Base-by-base conservation (phyloP, 2,888 invertebrate genomes). In the Myopa testacea region DNA sequence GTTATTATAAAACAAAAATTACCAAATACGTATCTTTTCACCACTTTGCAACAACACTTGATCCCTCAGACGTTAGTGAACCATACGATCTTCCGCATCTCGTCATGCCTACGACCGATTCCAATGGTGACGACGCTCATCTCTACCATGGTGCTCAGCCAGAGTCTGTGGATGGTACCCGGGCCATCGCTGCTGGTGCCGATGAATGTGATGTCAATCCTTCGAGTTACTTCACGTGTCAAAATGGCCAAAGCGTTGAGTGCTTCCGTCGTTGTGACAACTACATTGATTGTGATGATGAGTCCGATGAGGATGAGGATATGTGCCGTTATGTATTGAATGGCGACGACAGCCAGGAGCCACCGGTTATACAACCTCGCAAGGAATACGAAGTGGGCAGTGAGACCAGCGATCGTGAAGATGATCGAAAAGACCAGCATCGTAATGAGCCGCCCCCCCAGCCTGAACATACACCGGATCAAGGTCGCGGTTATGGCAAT, bases 251-350 rank as follows among this genome's bases (percentile, higher is more conserved):
- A 16, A 19, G 26, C 3, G 60, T 80, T 10, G 58, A 52, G 12
- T 81, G 81, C 52, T n/a, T 50, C 14, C 65, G 58, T 4, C 78
- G 78, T 14, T 82, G 82, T 45, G 77, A 82, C 62, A 75, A 73
- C 45, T 70, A 70, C 14, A 14, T 69, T 16, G 79, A 82, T 67
- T 82, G 82, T 62, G 19, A 34, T 5, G 81, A 82, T 76, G 78
- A 79, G 8, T 74, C 60, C 55, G 80, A 79, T 72, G 80, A 81
- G 71, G 81, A 79, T 4, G 72, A 76, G 10, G 72, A 60, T 4
- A 65, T 78, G 76, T 80, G 80, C 19, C n/a, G 74, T 10, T 10
- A 38, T 10, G 34, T 37, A n/a, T 3, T 37, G 45, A 76, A 74
- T 19, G 63, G 38, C 5, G 76, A 40, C 3, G 75, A 75, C n/a